These are phyloP conservation scores for Sylvia atricapilla DNA, from an alignment of 2,113 vertebrate species.

Conservation along the genomic window DNA sequence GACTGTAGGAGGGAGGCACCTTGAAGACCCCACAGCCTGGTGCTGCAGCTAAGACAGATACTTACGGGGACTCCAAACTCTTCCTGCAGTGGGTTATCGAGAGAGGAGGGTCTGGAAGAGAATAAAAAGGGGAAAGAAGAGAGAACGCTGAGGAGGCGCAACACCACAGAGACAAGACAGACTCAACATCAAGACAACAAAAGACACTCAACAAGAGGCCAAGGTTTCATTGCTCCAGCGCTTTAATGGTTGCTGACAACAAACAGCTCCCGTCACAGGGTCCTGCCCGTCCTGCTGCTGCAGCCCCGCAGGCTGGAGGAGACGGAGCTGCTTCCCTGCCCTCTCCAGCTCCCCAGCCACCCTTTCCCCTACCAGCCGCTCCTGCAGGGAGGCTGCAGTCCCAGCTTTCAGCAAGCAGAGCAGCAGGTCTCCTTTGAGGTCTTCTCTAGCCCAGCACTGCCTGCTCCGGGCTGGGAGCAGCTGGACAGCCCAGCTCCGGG, in stretches of 20 bases:
- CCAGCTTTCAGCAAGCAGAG: neutral
- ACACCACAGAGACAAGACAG: neutral
- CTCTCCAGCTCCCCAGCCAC: neutral
- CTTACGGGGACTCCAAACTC: conserved; percentile 99
- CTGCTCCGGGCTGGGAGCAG: neutral
- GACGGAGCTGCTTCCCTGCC: neutral
- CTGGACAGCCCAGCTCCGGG: neutral
- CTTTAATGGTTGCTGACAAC: conserved; percentile 64
- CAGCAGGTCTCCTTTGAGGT: neutral
- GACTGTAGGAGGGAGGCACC: neutral
- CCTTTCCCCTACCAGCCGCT: neutral
- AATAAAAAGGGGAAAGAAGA: conserved; percentile 57
- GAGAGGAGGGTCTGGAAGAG: conserved; percentile 91
- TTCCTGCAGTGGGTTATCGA: conserved; percentile 99
- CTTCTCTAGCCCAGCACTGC: conserved; percentile 21
- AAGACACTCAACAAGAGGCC: conserved; percentile 57
- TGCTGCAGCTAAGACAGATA: conserved; percentile 41
- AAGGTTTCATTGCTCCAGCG: conserved; percentile 52
- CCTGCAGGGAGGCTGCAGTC: neutral
- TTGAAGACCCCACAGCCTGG: neutral
- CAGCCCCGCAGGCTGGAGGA: neutral
- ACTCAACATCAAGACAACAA: conserved; percentile 47
- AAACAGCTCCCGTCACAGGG: conserved; percentile 38
- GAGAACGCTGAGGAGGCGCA: conserved; percentile 64
- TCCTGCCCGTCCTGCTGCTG: conserved; percentile 3